Evolutionary conservation across 2,113 vertebrate genomes (phyloP), one percentile per base, ranked within the genome.

Genomic region (Nesospiza acunhae): DNA sequence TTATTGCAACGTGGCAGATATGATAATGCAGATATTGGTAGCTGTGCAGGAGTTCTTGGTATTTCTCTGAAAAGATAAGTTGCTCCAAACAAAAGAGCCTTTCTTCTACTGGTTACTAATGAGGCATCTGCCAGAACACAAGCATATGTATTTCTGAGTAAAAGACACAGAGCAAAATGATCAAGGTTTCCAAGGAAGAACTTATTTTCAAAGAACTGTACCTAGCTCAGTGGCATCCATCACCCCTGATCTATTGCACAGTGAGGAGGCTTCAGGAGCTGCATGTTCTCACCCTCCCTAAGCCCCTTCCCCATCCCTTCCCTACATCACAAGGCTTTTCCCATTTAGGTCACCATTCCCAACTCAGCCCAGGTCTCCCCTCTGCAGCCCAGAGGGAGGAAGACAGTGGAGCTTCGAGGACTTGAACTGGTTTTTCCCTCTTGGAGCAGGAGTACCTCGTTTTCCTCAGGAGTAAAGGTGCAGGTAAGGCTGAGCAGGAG

Each of bases 1-100:
- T 75, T 92, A 93, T 70, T 92, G 93, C 82, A 90, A 63, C 4
- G 0, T 78, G 56, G 64, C 60, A 91, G 77, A 79, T 84, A 92
- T 21, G 67, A 84, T 49, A 94, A 81, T 77, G 76, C 92, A 93
- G 73, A 52, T 78, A 75, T 49, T 9, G 3, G 79, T 33, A 78
- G 68, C 76, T 81, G 44, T 28, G 64, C 68, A 90, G 39, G 64
- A 80, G 79, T 30, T 47, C 15, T 77, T 47, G 44, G 26, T 41
- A 55, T 60, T 90, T 80, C 62, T 82, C 55, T 63, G 19, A 90
- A 75, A 35, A 86, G 35, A 9, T 17, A 70, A 53, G 9, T 64
- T 78, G 77, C 55, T 81, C 49, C 52, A 67, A 70, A 95, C 60
- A 28, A 26, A 58, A 27, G 20, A 58, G 37, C 18, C 16, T 69